These are phyloP conservation scores for Corydoras maculifer DNA, from an alignment of 2,113 vertebrate species.

Conservation along the genomic window DNA sequence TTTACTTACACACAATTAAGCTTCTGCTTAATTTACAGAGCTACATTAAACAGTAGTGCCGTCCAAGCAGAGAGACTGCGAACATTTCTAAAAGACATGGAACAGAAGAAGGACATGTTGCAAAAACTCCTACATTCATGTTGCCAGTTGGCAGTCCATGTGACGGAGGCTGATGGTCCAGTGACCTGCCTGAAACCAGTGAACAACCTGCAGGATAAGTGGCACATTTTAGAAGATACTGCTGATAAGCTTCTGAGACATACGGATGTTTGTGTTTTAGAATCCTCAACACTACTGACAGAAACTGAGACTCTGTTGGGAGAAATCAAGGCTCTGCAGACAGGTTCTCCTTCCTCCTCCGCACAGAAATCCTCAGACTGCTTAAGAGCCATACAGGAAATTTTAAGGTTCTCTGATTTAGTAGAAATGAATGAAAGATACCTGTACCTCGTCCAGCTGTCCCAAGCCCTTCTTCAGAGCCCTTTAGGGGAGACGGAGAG, in stretches of 20 bases:
- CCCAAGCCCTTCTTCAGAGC: slow-evolving; percentile 69
- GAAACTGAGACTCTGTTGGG: slow-evolving; percentile 57
- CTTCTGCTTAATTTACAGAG: slow-evolving; percentile 53
- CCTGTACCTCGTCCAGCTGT: slow-evolving; percentile 59
- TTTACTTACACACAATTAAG: no score
- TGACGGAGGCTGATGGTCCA: slow-evolving; percentile 69
- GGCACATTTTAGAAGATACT: slow-evolving; percentile 66
- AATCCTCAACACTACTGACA: slow-evolving; percentile 58
- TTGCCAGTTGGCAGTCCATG: slow-evolving; percentile 58
- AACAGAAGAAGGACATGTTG: slow-evolving; percentile 61
- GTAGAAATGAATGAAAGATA: slow-evolving; percentile 61
- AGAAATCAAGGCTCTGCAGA: slow-evolving; percentile 60
- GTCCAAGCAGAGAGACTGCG: slow-evolving; percentile 68
- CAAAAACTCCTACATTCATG: slow-evolving; percentile 62
- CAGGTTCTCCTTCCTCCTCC: slow-evolving; percentile 26
- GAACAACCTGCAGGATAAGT: slow-evolving; percentile 68
- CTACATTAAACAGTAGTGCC: slow-evolving; percentile 59
- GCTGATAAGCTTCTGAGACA: slow-evolving; percentile 66
- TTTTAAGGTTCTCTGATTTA: slow-evolving; percentile 62
- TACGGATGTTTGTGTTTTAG: slow-evolving; percentile 55
- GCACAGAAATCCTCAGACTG: slow-evolving; percentile 40
- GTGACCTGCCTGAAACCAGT: slow-evolving; percentile 69
- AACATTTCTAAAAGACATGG: slow-evolving; percentile 59
- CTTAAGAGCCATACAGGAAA: slow-evolving; percentile 40
- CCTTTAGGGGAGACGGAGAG: slow-evolving; percentile 75